A percentile compares a stretch with the other conserved stretches of the same genome.
These are phyloP conservation scores for Antheraea yamamai DNA, from an alignment of 2,888 invertebrate genomes.

Conservation along the genomic window DNA sequence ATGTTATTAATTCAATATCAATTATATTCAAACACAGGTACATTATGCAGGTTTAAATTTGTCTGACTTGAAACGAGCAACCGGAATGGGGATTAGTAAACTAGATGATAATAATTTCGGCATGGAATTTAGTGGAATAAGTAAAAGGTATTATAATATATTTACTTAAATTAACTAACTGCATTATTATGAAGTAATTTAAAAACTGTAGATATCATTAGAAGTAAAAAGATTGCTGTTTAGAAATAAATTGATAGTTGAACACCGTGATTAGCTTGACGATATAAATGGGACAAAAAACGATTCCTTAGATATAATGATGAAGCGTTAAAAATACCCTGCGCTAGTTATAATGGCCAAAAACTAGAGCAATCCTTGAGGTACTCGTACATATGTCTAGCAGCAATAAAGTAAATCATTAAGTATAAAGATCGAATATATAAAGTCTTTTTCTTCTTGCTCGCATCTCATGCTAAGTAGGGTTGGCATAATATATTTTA, in stretches of 20 bases:
- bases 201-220: too few relatives aligned
- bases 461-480: not conserved
- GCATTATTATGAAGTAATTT: too few relatives aligned
- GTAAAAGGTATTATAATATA: conserved; percentile 42
- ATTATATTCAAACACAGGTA: conserved; percentile 38
- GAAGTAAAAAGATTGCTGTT: too few relatives aligned
- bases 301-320: too few relatives aligned
- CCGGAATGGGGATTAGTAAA: conserved; percentile 30
- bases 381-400: not conserved
- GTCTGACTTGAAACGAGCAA: conserved; percentile 42
- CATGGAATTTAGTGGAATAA: conserved; percentile 60
- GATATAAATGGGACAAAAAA: too few relatives aligned
- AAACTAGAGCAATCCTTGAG: not conserved
- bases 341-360: not conserved
- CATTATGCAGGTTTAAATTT: conserved; percentile 49
- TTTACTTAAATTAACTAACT: not conserved
- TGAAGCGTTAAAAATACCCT: not conserved
- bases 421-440: not conserved
- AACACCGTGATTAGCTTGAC: too few relatives aligned
- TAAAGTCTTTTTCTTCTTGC: not conserved
- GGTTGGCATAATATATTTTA: too few relatives aligned
- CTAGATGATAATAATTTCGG: conserved; percentile 36
- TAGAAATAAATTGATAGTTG: too few relatives aligned
- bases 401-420: not conserved
- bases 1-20: not conserved